A percentile compares a stretch with the other conserved stretches of the same genome.
These are phyloP conservation scores for Arenaria interpres DNA, from an alignment of 2,113 vertebrate species.

Conservation along the genomic window DNA sequence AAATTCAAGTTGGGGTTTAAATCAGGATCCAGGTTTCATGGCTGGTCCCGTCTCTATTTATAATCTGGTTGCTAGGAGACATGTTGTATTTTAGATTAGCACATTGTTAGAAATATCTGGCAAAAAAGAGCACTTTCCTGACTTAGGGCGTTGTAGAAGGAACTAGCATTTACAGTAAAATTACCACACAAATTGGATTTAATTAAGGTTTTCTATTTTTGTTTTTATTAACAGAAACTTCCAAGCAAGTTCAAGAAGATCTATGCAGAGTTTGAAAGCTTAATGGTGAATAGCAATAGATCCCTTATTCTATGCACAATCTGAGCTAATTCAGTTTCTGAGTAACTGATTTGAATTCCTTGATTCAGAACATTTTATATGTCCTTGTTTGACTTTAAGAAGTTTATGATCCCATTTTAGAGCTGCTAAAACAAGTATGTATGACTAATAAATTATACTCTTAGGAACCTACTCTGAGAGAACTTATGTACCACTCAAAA, in stretches of 20 bases:
- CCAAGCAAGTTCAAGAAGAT: slow-evolving; percentile 99
- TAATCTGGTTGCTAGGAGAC: slow-evolving; percentile 74
- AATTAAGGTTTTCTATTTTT: slow-evolving; percentile 68
- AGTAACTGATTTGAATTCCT: slow-evolving; percentile 73
- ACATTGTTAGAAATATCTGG: slow-evolving; percentile 70
- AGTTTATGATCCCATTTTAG: slow-evolving; percentile 83
- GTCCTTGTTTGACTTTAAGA: slow-evolving; percentile 84
- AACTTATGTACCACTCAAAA: slow-evolving; percentile 76
- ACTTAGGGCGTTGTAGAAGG: slow-evolving; percentile 49
- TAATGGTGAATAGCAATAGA: slow-evolving; percentile 88
- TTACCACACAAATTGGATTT: slow-evolving; percentile 16
- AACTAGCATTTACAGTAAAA: slow-evolving; percentile 44
- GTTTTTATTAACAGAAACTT: slow-evolving; percentile 91
- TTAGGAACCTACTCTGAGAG: slow-evolving; percentile 73
- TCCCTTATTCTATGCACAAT: slow-evolving; percentile 67
- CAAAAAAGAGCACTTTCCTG: slow-evolving; percentile 62
- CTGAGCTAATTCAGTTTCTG: slow-evolving; percentile 73
- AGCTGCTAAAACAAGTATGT: slow-evolving; percentile 83
- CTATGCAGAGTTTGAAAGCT: slow-evolving; percentile 96
- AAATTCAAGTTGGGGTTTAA: slow-evolving; percentile 46
- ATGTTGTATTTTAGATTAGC: slow-evolving; percentile 67
- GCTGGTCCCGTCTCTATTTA: slow-evolving; percentile 70
- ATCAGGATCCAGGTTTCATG: slow-evolving; percentile 64
- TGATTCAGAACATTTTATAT: slow-evolving; percentile 77
- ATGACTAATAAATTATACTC: slow-evolving; percentile 81